Conservation (phyloP, 2,113 vertebrate genomes). For the Onychostruthus taczanowskii region DNA sequence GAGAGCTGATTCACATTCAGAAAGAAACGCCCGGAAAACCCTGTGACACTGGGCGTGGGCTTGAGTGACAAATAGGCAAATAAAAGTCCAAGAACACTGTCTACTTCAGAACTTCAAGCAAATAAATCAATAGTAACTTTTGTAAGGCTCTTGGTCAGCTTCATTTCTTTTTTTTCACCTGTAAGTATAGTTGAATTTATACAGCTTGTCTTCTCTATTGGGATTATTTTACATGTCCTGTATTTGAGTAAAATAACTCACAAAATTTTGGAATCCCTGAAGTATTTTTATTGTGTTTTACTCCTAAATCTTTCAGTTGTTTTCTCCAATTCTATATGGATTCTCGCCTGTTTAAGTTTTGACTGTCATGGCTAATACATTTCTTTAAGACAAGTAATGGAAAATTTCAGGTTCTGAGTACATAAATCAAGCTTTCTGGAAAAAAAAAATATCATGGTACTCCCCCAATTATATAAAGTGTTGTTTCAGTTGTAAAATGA, state of each 20-base stretch:
- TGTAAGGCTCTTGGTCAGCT: not conserved
- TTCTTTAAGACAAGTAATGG: not conserved
- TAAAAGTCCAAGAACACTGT: not conserved
- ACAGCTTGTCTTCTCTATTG: accelerated
- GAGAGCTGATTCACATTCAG: not conserved
- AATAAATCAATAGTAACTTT: not conserved
- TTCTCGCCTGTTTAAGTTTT: not conserved
- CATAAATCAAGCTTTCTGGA: not conserved
- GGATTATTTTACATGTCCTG: not conserved
- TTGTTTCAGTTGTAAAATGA: not conserved
- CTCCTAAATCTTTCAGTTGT: not conserved
- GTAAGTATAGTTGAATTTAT: not conserved
- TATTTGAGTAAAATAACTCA: not conserved
- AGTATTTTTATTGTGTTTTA: not conserved
- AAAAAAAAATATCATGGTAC: not conserved
- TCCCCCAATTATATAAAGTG: not conserved
- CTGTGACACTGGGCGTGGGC: not conserved
- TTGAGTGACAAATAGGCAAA: not conserved
- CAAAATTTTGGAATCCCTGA: not conserved
- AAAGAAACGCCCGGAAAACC: not conserved
- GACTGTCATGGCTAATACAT: not conserved
- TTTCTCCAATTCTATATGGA: not conserved
- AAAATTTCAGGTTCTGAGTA: not conserved
- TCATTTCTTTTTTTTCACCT: not conserved
- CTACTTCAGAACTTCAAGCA: not conserved